phyloP scores from a whole-genome alignment of 2,113 vertebrate species.

The Octodon degus region DNA sequence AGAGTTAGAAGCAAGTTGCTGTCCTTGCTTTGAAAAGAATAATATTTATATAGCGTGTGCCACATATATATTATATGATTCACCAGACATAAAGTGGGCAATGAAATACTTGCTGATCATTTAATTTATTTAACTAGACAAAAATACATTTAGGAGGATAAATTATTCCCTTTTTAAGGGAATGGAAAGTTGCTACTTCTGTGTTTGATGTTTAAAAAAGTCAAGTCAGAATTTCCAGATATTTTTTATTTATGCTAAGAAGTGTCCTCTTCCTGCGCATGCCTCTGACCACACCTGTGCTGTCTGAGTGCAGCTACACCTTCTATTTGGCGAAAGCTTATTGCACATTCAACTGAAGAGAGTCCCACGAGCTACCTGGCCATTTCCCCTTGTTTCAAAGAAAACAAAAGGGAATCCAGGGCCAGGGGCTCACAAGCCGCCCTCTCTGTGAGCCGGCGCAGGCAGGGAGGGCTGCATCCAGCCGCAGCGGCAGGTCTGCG shows the following conservation, averaged over 20 bases:
- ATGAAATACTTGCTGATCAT: constrained; percentile 58
- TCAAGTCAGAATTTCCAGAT: neutral
- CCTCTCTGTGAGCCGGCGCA: neutral
- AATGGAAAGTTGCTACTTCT: neutral
- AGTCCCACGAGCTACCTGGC: neutral
- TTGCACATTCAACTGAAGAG: neutral
- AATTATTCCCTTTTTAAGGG: neutral
- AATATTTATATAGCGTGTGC: constrained; percentile 71
- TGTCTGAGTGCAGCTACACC: neutral
- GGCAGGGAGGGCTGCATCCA: neutral
- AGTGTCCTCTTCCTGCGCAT: neutral
- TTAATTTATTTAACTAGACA: constrained; percentile 48
- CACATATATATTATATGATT: constrained; percentile 58
- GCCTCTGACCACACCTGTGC: neutral
- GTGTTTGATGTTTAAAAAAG: constrained; percentile 32
- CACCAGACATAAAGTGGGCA: constrained; percentile 59
- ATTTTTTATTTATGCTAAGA: constrained; percentile 49
- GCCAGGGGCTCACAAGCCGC: neutral
- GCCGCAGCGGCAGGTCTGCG: neutral
- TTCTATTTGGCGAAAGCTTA: neutral
- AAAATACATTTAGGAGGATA: constrained; percentile 42
- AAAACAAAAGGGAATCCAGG: neutral
- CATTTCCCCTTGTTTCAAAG: constrained; percentile 4
- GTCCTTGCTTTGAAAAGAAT: constrained; percentile 65
- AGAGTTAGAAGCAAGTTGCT: constrained; percentile 56